Evolutionary conservation across 1,140 invertebrate species (phyloP), one percentile per base, ranked within the genome.

Genomic region (Drosophila micromelanica): DNA sequence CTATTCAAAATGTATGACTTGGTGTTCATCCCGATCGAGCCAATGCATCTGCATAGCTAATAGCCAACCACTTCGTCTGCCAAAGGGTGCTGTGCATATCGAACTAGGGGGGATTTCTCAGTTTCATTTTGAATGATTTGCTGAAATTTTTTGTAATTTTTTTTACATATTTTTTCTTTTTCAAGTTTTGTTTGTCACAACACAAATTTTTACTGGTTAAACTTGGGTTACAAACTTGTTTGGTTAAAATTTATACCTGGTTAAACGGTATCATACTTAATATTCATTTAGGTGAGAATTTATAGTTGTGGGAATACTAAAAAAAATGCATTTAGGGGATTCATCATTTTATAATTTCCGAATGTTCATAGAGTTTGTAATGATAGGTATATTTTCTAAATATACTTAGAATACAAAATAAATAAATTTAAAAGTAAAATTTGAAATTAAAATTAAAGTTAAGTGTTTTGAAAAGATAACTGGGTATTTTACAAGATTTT

Each of bases 1-100:
- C 90, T 90, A 91, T 91, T 91, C 90, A 91, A 91, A 77, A 78
- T 80, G 85, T 80, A 91, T 91, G 89, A 86, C 27, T 27, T 17
- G 2, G 27, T 27, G 27, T 27, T 27, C 27, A 27, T 67, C 43
- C 30, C 43, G 62, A 64, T 72, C 48, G 32, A 27, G 45, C 38
- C 54, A 27, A 52, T 20, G 55, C 78, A 86, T 82, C 82, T 87
- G 84, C 82, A 86, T 86, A 86, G 27, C 82, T 87, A 86, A 86
- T 86, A 78, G 65, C 23, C 54, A 23, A 46, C 43, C 75, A 85
- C 78, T 77, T 70, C 12, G 59, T 46, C 27, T 30, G 27, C 56
- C 20, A 37, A 86, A 69, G 81, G 81, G 74, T 86, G 64, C 27
- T 43, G 30, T 49, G 61, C 13, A 11, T 15, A 62, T 40, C n/a